Evolutionary conservation across 2,113 vertebrate genomes (phyloP), one percentile per base, ranked within the genome.

Genomic region (Vicugna pacos): DNA sequence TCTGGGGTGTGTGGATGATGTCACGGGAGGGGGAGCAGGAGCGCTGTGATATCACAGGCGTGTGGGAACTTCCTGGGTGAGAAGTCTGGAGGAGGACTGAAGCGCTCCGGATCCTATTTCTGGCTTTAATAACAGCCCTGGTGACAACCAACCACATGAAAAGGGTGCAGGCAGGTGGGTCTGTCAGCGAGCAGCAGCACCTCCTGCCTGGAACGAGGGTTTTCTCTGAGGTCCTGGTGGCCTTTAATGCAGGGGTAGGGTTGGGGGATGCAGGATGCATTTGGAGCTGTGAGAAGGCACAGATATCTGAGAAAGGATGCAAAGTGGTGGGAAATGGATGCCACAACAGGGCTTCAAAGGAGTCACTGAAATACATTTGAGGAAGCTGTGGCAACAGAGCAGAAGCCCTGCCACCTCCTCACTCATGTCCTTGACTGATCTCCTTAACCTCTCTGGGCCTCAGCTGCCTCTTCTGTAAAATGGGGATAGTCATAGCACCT

Each of bases 91-190:
- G 85, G 93, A 97, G 94, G 73, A 81, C 62, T 30, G 5, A 20
- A 62, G 88, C 88, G 56, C 62, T 93, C 7, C 2, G 86, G 35
- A 89, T 83, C 64, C 91, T 96, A 97, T 97, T 96, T 97, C 94
- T 95, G 92, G 91, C 86, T 95, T 93, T 96, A 95, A 92, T 95
- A 93, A 97, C 92, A 98, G 69, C 76, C 54, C 79, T 96, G 48
- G 77, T 94, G 94, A 95, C 95, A 89, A 58, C 85, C 67, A 93
- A 54, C 52, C 42, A 42, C 56, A 28, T 9, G 62, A 28, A 32
- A 91, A 15, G 72, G 88, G n/a, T 22, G 3, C 56, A 50, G 86
- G 73, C 93, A 89, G 89, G 76, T 17, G 0, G 85, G 56, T 80
- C 89, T 62, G 46, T 52, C 91, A 75, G 95, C 24, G 81, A 96